Conservation (phyloP, 2,797 vertebrate genomes). For the Loriculus beryllinus region DNA sequence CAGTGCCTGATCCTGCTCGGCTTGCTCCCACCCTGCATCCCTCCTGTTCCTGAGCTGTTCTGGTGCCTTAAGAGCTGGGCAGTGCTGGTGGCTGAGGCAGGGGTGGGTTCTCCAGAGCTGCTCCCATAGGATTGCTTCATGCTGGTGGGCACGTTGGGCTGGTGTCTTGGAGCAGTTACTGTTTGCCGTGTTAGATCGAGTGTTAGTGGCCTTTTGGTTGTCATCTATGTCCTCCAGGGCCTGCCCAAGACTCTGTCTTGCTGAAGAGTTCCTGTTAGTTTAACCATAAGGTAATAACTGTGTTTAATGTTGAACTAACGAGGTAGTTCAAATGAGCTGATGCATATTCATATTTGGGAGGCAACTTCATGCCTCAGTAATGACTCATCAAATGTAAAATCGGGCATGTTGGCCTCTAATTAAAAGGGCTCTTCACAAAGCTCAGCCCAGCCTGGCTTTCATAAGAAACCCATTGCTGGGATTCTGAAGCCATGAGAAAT, state of each 20-base stretch:
- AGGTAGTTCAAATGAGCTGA: slow-evolving; percentile 38
- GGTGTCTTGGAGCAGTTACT: neutral
- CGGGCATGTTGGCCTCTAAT: slow-evolving; percentile 56
- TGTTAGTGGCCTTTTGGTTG: slow-evolving; percentile 19
- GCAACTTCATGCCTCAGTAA: slow-evolving; percentile 61
- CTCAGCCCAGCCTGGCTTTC: neutral
- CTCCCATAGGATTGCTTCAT: neutral
- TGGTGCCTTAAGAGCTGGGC: fast-evolving
- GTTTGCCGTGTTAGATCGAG: neutral
- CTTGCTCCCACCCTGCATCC: fast-evolving
- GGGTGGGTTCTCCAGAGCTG: neutral
- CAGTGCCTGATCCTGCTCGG: fast-evolving
- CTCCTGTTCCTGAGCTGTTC: neutral
- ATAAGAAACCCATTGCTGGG: neutral
- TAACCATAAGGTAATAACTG: slow-evolving; percentile 40
- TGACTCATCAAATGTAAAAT: slow-evolving; percentile 72
- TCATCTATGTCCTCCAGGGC: neutral
- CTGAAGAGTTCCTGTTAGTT: slow-evolving; percentile 27
- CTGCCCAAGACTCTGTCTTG: neutral
- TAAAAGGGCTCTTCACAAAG: slow-evolving; percentile 6
- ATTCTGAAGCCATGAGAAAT: neutral
- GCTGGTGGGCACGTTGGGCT: neutral
- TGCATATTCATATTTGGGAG: slow-evolving; percentile 70
- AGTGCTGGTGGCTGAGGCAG: neutral
- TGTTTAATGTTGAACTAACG: slow-evolving; percentile 57